Conservation (phyloP, 2,888 invertebrate species). For the Helicoverpa assulta region DNA sequence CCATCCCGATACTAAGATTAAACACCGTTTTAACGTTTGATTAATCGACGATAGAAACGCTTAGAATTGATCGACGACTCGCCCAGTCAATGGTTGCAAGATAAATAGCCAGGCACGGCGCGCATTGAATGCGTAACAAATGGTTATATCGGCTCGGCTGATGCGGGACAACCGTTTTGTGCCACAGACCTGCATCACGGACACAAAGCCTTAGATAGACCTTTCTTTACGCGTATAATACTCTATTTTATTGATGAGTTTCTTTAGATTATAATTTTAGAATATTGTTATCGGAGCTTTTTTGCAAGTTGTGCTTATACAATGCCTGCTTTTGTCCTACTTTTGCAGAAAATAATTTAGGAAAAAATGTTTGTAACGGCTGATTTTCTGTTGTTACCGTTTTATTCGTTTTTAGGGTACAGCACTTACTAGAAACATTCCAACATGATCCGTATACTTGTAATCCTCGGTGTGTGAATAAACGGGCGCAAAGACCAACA, state of each 20-base stretch:
- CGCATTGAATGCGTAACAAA: constrained; percentile 84
- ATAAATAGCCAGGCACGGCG: constrained; percentile 77
- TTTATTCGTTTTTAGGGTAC: too few species aligned
- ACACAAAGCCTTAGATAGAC: constrained; percentile 72
- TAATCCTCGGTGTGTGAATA: too few species aligned
- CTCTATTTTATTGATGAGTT: constrained; percentile 69
- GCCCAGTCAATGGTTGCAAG: constrained; percentile 78
- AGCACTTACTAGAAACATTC: too few species aligned
- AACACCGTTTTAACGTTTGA: constrained; percentile 73
- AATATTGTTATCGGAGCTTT: constrained; percentile 26
- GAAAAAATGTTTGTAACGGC: not conserved
- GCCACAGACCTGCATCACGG: constrained; percentile 75
- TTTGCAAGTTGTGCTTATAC: constrained; percentile 40
- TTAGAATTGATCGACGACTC: constrained; percentile 79
- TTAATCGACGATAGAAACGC: constrained; percentile 74
- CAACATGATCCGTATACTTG: too few species aligned
- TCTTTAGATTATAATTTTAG: constrained; percentile 47
- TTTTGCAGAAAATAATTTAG: not conserved
- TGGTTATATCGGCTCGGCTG: constrained; percentile 74
- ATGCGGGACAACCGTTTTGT: constrained; percentile 78
- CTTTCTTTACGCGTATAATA: constrained; percentile 62
- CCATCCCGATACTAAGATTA: constrained; percentile 55
- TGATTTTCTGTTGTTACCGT: not conserved
- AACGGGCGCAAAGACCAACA: too few species aligned
- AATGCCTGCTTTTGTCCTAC: not conserved